These are phyloP conservation scores for Nerophis lumbriciformis DNA, from an alignment of 2,113 vertebrate species.

Conservation along the genomic window DNA sequence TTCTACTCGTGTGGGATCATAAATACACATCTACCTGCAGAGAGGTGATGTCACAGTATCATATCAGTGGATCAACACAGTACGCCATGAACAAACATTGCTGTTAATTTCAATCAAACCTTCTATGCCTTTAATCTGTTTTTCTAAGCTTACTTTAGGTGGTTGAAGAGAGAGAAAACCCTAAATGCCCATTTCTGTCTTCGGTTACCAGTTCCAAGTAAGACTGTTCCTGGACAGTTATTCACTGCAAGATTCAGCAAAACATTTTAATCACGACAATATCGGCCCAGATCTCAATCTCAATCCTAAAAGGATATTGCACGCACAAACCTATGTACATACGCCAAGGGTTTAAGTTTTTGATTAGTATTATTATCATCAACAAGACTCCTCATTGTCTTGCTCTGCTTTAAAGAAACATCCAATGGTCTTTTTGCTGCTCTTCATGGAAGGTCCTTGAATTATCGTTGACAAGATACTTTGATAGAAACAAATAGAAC, in stretches of 20 bases:
- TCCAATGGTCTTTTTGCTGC: no score
- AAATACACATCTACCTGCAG: slow-evolving; percentile 4
- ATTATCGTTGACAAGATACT: no score
- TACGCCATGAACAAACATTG: not conserved
- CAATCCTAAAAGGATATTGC: no score
- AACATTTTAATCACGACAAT: no score
- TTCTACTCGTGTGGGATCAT: slow-evolving; percentile 18
- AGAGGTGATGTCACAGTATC: slow-evolving; percentile 9
- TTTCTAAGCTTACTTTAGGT: slow-evolving; percentile 9
- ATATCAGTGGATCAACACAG: not conserved
- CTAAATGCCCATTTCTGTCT: slow-evolving; percentile 38
- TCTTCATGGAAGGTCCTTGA: no score
- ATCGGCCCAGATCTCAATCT: no score
- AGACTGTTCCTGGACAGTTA: not conserved
- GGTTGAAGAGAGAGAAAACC: slow-evolving; percentile 14
- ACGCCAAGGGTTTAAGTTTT: no score
- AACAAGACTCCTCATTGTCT: no score
- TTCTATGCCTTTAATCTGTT: slow-evolving; percentile 17
- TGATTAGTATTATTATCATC: no score
- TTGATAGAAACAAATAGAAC: no score
- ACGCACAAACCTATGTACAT: no score
- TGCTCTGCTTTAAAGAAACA: no score
- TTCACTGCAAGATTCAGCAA: not conserved
- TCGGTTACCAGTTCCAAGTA: not conserved
- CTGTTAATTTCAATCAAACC: slow-evolving; percentile 2